Conservation (phyloP, 2,797 vertebrate genomes). For the Hozukius guyotensis region DNA sequence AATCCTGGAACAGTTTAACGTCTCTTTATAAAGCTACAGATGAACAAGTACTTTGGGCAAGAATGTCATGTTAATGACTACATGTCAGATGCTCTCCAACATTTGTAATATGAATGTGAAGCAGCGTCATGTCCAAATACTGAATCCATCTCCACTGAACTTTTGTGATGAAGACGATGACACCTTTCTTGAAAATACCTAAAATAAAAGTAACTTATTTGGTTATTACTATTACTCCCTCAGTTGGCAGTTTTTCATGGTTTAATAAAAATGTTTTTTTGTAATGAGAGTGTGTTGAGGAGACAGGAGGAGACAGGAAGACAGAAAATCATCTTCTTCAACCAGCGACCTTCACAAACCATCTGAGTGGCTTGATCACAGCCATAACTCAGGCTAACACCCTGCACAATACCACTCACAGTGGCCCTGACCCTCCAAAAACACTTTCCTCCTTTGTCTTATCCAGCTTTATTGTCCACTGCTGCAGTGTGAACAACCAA, state of each 20-base stretch:
- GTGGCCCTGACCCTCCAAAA: constrained; percentile 20
- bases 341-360: constrained; percentile 34
- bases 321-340: not conserved
- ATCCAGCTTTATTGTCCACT: not conserved
- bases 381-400: constrained; percentile 48
- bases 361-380: constrained; percentile 22
- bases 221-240: too few relatives aligned
- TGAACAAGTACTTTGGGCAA: not conserved
- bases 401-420: not conserved
- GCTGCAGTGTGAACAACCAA: constrained; percentile 7
- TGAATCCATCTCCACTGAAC: not conserved
- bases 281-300: not conserved
- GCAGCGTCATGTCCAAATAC: not conserved
- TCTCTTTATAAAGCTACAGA: not conserved
- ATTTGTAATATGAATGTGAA: too few relatives aligned
- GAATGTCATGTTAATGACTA: not conserved
- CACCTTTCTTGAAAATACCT: not conserved
- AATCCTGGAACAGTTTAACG: not conserved
- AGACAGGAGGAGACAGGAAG: not conserved
- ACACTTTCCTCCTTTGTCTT: not conserved
- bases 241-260: not conserved
- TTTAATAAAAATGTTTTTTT: not conserved
- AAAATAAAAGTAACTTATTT: not conserved
- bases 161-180: too few relatives aligned
- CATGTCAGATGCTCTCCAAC: too few relatives aligned